Conservation (phyloP, 1,140 invertebrate genomes). For the Argopecten irradians region DNA sequence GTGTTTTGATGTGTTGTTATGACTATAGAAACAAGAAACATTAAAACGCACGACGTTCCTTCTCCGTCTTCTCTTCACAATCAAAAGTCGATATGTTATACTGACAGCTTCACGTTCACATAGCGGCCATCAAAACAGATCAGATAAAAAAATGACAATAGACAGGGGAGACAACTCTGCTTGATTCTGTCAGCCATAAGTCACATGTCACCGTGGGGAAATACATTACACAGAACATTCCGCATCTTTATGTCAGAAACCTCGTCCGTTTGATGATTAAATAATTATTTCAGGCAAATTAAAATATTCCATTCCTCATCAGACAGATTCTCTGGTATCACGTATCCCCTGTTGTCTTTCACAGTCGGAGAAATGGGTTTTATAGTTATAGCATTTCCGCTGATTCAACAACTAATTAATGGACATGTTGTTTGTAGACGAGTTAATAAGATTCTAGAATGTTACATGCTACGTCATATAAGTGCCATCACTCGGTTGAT, state of each 20-base stretch:
- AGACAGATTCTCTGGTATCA: not conserved
- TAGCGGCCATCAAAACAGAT: not conserved
- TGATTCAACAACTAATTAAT: not conserved
- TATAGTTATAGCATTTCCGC: not conserved
- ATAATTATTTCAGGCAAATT: not conserved
- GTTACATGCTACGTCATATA: no score
- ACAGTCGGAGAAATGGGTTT: not conserved
- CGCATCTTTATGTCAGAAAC: not conserved
- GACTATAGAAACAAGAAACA: not conserved
- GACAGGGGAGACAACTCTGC: not conserved
- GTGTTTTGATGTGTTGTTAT: not conserved
- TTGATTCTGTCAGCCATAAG: not conserved
- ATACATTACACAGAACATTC: not conserved
- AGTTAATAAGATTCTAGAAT: no score
- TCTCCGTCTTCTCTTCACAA: not conserved
- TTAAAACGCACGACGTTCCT: not conserved
- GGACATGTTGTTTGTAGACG: not conserved
- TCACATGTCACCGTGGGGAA: not conserved
- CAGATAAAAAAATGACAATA: not conserved
- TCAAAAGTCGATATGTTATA: constrained; percentile 17
- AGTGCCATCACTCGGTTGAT: no score
- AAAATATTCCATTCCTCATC: not conserved
- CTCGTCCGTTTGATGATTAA: not conserved
- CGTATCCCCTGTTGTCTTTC: not conserved
- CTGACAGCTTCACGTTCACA: constrained; percentile 6